phyloP scores from a whole-genome alignment of 2,113 vertebrate genomes.

The Eublepharis macularius region DNA sequence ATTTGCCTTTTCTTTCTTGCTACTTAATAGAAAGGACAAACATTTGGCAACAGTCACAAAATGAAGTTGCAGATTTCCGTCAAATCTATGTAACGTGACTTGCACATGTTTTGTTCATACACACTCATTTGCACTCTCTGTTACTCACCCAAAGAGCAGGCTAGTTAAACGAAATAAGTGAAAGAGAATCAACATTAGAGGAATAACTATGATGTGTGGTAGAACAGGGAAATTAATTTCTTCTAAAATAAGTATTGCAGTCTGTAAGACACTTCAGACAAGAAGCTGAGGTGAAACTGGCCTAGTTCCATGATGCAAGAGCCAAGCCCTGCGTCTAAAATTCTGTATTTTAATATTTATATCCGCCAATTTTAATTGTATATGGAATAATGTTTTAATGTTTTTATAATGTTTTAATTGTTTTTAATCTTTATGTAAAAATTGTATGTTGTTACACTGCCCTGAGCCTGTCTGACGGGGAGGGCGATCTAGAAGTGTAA shows the following conservation, averaged over 20 bases:
- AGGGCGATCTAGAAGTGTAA: no score
- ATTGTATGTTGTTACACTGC: no score
- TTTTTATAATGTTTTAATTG: no score
- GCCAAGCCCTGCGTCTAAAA: no score
- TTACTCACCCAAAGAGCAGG: background rate
- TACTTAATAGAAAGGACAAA: conserved; percentile 52
- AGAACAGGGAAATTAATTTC: background rate
- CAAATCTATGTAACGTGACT: no score
- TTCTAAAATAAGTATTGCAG: background rate
- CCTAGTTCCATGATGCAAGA: no score
- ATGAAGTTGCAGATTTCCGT: conserved; percentile 35
- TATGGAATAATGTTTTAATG: no score
- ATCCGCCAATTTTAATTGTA: no score
- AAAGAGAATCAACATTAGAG: background rate
- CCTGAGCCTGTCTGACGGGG: no score
- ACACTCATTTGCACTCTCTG: background rate
- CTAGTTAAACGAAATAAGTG: background rate
- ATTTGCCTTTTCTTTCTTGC: conserved; percentile 33
- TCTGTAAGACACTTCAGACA: background rate
- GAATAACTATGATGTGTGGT: background rate
- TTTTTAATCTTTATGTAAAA: no score
- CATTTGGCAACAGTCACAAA: conserved; percentile 36
- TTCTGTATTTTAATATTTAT: no score
- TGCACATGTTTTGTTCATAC: rapidly evolving
- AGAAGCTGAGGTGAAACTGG: background rate